Base-by-base conservation (phyloP, 1,140 invertebrate species). In the Anthonomus grandis region DNA sequence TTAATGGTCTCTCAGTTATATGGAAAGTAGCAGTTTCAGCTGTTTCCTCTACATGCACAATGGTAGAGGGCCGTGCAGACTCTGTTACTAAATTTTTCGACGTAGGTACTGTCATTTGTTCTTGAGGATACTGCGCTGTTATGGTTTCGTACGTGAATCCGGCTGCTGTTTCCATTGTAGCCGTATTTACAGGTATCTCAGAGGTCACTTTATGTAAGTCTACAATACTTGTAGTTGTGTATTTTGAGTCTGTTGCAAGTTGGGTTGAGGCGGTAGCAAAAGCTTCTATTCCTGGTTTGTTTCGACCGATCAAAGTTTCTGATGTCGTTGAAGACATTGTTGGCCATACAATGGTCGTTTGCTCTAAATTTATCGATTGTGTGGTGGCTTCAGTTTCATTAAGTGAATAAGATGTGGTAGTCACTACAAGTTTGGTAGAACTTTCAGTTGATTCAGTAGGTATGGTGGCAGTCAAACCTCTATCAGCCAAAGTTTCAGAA, bases 111-210 rank as follows among this genome's bases (percentile, higher is more conserved):
- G 65, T 89, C 90, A 68, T 93, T 90, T 66, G 91, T 91, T 69
- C 90, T 82, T 68, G 82, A 91, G 48, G 87, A 89, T 70, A 91
- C 84, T 18, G 81, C 79, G 66, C 91, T 93, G 64, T 81, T 86
- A 70, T 91, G 94, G 56, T 91, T 86, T 1, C 87, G 84, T 52
- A 82, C 83, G 68, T 93, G 91, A 64, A 81, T 79, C 73, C 87
- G 89, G 46, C 83, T 79, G 31, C 85, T 80, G 39, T 79, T 77
- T 71, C 87, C 86, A 73, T 86, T 83, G 52, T 81, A 75, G 41
- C 41, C 9, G 41, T 44, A 44, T 44, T 34, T 31, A 2, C 25
- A 34, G 46, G 17, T 45, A 17, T 45, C 12, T 10, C 12, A 12
- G 42, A 1, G 10, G 23, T 23, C 4, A n/a, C n/a, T n/a, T n/a